Evolutionary conservation across 2,797 vertebrate species (phyloP).

Genomic region (Pogonophryne albipinna): DNA sequence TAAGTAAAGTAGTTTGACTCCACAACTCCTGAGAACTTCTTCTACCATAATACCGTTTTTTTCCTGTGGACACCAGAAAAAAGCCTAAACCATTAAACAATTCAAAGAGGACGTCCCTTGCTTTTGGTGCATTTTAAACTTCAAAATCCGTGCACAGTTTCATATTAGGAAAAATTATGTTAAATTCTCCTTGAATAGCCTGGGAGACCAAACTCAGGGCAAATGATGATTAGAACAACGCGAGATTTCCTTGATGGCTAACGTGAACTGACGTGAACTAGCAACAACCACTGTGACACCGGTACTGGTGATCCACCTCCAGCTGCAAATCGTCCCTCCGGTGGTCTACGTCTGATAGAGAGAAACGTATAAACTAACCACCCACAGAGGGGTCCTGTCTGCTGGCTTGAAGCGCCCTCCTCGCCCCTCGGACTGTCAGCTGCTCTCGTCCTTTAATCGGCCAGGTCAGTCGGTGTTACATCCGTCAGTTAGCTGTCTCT

Average conservation of each 20-base stretch:
- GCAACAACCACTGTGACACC: slow-evolving; percentile 68
- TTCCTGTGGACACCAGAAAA: no score
- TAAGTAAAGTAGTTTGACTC: no score
- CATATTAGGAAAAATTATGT: no score
- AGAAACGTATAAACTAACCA: neutral
- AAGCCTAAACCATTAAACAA: no score
- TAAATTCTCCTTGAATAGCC: no score
- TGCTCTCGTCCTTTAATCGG: slow-evolving; percentile 52
- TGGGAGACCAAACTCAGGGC: no score
- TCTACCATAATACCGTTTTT: no score
- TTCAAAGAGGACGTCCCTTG: no score
- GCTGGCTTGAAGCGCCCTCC: slow-evolving; percentile 16
- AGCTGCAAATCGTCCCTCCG: slow-evolving; percentile 26
- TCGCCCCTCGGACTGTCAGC: slow-evolving; percentile 31
- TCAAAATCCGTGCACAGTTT: no score
- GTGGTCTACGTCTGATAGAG: neutral
- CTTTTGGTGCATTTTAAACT: no score
- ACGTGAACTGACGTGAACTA: slow-evolving; percentile 62
- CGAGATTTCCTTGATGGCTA: slow-evolving; percentile 68
- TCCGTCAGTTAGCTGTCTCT: slow-evolving; percentile 29
- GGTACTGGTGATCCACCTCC: slow-evolving; percentile 54
- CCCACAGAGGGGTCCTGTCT: slow-evolving; percentile 17
- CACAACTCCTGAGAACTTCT: no score
- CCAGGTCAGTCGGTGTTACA: slow-evolving; percentile 66
- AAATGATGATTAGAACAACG: slow-evolving; percentile 19